These are phyloP conservation scores for Numenius arquata DNA, from an alignment of 2,113 vertebrate species.

Conservation along the genomic window DNA sequence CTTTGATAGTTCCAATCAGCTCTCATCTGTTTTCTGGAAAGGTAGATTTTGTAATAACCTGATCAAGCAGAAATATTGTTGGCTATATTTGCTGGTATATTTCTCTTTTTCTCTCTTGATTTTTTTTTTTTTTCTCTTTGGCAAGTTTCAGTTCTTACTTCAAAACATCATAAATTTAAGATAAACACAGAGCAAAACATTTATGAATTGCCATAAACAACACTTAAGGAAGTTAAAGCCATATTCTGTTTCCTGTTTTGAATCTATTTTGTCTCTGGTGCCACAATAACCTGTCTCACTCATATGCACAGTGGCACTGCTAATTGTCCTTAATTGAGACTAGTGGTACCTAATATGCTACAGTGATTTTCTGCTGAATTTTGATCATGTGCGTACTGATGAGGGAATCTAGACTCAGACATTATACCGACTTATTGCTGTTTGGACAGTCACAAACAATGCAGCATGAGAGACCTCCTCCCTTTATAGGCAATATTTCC, in stretches of 20 bases:
- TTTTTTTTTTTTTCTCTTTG: not conserved
- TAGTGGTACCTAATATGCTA: not conserved
- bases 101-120: not conserved
- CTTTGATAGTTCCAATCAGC: not conserved
- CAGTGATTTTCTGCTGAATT: not conserved
- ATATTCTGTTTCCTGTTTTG: slow-evolving; percentile 1
- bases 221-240: not conserved
- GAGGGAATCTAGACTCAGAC: not conserved
- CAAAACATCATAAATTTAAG: slow-evolving; percentile 4
- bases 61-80: not conserved
- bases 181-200: not conserved
- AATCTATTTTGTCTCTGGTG: slow-evolving; percentile 7
- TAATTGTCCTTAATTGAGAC: slow-evolving; percentile 53
- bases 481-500: slow-evolving; percentile 28
- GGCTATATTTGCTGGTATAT: not conserved
- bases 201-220: slow-evolving; percentile 19
- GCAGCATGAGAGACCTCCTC: not conserved
- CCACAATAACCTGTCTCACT: slow-evolving; percentile 24
- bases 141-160: not conserved
- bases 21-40: not conserved
- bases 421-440: not conserved
- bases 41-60: not conserved
- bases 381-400: not conserved
- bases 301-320: not conserved
- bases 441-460: not conserved